phyloP scores from a whole-genome alignment of 2,797 vertebrate genomes.

The Glossophaga mutica region DNA sequence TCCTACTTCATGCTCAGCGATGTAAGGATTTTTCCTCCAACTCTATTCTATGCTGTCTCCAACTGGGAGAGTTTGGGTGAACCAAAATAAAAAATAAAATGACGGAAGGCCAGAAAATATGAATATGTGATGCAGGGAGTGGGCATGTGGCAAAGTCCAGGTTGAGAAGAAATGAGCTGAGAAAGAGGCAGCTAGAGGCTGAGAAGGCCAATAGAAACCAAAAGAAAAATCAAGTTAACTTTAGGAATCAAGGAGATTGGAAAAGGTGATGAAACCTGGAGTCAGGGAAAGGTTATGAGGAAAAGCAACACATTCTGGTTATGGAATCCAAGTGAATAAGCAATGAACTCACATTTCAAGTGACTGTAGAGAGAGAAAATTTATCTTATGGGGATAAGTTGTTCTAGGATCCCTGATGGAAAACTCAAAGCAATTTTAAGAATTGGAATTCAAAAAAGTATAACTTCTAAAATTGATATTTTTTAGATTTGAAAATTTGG shows the following conservation, averaged over 20 bases:
- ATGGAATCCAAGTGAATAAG: not conserved
- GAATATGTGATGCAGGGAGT: not conserved
- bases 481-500: not conserved
- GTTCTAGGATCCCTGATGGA: not conserved
- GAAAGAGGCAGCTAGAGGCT: not conserved
- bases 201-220: not conserved
- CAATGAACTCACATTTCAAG: not conserved
- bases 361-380: not conserved
- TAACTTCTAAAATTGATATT: not conserved
- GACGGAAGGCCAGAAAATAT: not conserved
- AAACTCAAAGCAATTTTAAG: not conserved
- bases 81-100: slow-evolving; percentile 19
- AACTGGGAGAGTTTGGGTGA: not conserved
- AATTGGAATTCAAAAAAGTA: not conserved
- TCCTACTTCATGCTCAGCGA: not conserved
- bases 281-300: not conserved
- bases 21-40: not conserved
- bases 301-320: not conserved
- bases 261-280: not conserved
- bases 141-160: not conserved
- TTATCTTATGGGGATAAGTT: not conserved
- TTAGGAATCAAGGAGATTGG: not conserved
- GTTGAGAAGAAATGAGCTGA: slow-evolving; percentile 10
- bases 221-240: not conserved
- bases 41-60: not conserved